Evolutionary conservation across 2,888 invertebrate species (phyloP).

Genomic region (Frankliniella fusca): DNA sequence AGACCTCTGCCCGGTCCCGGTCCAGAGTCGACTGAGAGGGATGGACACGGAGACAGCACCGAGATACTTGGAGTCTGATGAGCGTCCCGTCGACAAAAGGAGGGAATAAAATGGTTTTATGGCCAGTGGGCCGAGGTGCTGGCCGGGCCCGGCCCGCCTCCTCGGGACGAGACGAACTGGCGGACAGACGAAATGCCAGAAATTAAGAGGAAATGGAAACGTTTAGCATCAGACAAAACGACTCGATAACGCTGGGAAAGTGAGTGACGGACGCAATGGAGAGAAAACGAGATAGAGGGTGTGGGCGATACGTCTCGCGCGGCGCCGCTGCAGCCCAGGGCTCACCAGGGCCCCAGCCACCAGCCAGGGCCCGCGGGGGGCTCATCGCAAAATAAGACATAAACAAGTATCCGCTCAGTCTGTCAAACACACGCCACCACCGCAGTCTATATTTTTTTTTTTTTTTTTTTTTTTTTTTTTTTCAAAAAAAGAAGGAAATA

Average conservation of each 20-base stretch:
- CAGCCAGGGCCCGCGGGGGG: too few relatives aligned
- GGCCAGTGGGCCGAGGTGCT: not conserved
- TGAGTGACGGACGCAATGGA: conserved; percentile 5
- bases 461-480: too few relatives aligned
- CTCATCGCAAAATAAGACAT: too few relatives aligned
- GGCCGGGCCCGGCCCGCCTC: not conserved
- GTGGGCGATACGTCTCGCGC: not conserved
- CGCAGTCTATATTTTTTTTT: too few relatives aligned
- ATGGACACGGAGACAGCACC: not conserved
- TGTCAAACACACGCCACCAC: too few relatives aligned
- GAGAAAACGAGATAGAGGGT: not conserved
- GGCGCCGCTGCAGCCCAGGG: not conserved
- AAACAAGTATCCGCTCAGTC: too few relatives aligned
- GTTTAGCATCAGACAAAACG: conserved; percentile 13
- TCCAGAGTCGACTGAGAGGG: not conserved
- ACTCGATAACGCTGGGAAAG: not conserved
- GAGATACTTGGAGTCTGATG: too few relatives aligned
- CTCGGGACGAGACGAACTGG: not conserved
- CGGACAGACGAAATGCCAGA: conserved; percentile 20
- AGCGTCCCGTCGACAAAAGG: not conserved
- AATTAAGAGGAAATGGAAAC: conserved; percentile 20
- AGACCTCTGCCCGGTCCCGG: not conserved
- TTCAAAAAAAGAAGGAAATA: too few relatives aligned
- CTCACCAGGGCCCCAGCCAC: not conserved
- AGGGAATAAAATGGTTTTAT: conserved; percentile 11